Percentiles rank a stretch among this genome's conserved stretches.
Conservation (phyloP, 2,888 invertebrate genomes). For the Netelia fuscicornis region DNA sequence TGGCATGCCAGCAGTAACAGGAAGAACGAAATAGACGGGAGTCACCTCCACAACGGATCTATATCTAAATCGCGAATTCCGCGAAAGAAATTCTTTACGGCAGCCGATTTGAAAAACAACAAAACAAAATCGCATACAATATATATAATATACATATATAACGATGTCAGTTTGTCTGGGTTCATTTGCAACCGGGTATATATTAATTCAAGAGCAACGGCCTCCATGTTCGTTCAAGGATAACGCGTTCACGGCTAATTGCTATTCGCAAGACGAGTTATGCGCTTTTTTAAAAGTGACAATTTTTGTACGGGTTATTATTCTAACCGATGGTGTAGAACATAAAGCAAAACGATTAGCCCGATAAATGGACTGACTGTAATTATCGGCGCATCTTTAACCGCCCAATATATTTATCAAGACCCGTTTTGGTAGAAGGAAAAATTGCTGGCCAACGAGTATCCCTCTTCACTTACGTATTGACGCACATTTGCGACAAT, state of each 20-base stretch:
- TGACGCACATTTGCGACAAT: too few relatives aligned
- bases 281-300: constrained; percentile 13
- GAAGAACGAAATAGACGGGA: constrained; percentile 21
- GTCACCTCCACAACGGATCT: constrained; percentile 1
- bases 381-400: not conserved
- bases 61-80: not conserved
- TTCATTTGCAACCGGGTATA: constrained; percentile 60
- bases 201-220: constrained; percentile 53
- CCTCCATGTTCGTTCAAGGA: constrained; percentile 54
- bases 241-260: constrained; percentile 39
- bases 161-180: constrained; percentile 13
- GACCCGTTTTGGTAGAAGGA: not conserved
- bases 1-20: not conserved
- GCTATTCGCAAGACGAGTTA: constrained; percentile 30
- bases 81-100: constrained; percentile 24
- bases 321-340: constrained; percentile 17
- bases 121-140: constrained; percentile 13
- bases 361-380: not conserved
- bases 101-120: constrained; percentile 46
- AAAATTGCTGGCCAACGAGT: constrained; percentile 5
- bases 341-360: constrained; percentile 12
- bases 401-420: not conserved
- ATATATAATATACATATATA: not conserved
- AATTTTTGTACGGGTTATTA: constrained; percentile 11
- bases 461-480: not conserved